Conservation (phyloP, 2,113 vertebrate genomes). For the Petaurus breviceps region DNA sequence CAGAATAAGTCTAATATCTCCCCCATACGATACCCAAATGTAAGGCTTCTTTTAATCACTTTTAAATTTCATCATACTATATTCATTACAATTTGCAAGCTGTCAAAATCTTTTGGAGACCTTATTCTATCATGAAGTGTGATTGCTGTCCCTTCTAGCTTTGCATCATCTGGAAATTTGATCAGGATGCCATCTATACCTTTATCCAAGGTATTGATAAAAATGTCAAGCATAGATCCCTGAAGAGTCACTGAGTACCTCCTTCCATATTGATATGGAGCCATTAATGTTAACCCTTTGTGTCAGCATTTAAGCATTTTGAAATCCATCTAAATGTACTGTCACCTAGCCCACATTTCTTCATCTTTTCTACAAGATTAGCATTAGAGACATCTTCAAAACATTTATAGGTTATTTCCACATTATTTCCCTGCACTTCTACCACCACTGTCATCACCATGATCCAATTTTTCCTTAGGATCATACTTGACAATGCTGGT, state of each 20-base stretch:
- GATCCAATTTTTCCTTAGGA: not conserved
- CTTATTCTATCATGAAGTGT: not conserved
- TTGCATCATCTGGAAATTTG: not conserved
- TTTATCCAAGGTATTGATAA: not conserved
- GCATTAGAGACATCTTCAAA: not conserved
- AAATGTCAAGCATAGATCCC: not conserved
- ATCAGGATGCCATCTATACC: not conserved
- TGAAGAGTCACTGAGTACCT: not conserved
- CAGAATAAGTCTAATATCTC: not conserved
- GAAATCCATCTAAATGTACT: not conserved
- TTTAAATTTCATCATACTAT: not conserved
- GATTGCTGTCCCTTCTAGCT: not conserved
- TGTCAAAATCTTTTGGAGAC: not conserved
- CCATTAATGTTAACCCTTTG: not conserved
- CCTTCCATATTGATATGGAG: not conserved
- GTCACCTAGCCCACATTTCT: not conserved
- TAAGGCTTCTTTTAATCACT: not conserved
- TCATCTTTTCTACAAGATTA: not conserved
- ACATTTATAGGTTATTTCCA: not conserved
- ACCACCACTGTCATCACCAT: not conserved
- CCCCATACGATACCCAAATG: not conserved
- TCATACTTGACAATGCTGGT: not conserved
- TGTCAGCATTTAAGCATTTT: not conserved
- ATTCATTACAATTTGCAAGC: not conserved
- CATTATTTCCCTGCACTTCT: not conserved